phyloP scores from a whole-genome alignment of 2,797 vertebrate species.

The Gadopsis marmoratus region DNA sequence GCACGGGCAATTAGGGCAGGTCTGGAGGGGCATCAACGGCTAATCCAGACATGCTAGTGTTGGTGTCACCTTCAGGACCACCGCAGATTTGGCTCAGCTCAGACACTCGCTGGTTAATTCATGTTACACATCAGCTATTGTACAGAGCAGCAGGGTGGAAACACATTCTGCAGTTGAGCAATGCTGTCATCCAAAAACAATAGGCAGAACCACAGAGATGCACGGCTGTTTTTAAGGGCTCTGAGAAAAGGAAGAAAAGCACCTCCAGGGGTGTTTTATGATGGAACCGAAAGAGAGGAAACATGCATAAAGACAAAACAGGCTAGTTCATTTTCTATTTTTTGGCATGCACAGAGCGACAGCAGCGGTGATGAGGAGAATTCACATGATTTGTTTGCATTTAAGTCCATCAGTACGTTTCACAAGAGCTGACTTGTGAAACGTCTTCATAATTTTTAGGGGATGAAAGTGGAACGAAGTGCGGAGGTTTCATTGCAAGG shows the following conservation, averaged over 20 bases:
- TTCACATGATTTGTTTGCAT: constrained; percentile 37
- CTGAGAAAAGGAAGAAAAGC: constrained; percentile 46
- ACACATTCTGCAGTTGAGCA: constrained; percentile 60
- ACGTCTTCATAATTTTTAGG: constrained; percentile 53
- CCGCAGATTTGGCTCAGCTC: constrained; percentile 33
- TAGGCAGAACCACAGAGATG: constrained; percentile 63
- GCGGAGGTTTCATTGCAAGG: constrained; percentile 40
- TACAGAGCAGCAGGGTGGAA: constrained; percentile 64
- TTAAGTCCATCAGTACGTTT: constrained; percentile 11
- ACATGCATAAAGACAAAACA: constrained; percentile 32
- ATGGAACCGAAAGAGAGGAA: constrained; percentile 41
- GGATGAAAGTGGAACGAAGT: constrained; percentile 40
- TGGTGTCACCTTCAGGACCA: constrained; percentile 56
- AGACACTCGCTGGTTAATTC: constrained; percentile 45
- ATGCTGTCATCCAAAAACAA: constrained; percentile 72
- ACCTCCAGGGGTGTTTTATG: constrained; percentile 52
- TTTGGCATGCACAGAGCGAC: constrained; percentile 6
- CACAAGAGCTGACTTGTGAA: constrained; percentile 36
- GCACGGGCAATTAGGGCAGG: constrained; percentile 15
- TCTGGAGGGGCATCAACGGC: constrained; percentile 24
- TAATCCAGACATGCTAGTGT: constrained; percentile 55
- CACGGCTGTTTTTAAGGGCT: constrained; percentile 37
- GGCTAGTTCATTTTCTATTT: constrained; percentile 16
- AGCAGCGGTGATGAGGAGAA: constrained; percentile 8
- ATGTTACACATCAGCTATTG: constrained; percentile 52